Percentiles rank a stretch among this genome's conserved stretches.
These are phyloP conservation scores for Cantharis lateralis DNA, from an alignment of 2,888 invertebrate species.

Conservation along the genomic window DNA sequence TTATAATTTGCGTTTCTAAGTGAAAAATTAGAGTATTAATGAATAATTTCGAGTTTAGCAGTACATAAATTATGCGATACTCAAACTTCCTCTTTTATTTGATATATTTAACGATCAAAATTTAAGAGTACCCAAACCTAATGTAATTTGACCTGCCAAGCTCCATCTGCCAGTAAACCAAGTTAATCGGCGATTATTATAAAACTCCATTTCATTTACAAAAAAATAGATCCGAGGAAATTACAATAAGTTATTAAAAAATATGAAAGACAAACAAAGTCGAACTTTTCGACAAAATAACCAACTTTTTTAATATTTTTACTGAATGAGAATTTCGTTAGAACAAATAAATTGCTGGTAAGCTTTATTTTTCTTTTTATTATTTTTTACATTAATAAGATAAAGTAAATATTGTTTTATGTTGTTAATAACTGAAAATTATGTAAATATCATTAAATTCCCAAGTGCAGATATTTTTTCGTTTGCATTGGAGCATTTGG, in stretches of 20 bases:
- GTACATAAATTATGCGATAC: background rate
- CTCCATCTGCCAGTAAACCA: background rate
- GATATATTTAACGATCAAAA: background rate
- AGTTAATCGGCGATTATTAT: background rate
- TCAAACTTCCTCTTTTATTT: background rate
- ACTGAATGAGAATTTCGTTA: background rate
- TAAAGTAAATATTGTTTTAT: no score
- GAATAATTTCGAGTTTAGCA: background rate
- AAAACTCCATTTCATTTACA: background rate
- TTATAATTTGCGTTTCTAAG: background rate
- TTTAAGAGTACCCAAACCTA: background rate
- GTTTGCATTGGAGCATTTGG: no score
- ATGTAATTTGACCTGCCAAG: background rate
- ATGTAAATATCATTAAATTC: no score
- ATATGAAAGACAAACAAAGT: background rate
- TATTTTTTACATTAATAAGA: background rate
- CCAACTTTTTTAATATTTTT: background rate
- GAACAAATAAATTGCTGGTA: background rate
- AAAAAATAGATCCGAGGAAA: background rate
- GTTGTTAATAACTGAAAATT: no score
- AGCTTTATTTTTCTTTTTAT: background rate
- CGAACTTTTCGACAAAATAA: background rate
- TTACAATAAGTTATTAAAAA: background rate
- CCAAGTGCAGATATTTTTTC: no score
- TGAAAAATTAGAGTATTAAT: background rate